These are phyloP conservation scores for Zeugodacus cucurbitae DNA, from an alignment of 1,140 invertebrate genomes.

Conservation along the genomic window DNA sequence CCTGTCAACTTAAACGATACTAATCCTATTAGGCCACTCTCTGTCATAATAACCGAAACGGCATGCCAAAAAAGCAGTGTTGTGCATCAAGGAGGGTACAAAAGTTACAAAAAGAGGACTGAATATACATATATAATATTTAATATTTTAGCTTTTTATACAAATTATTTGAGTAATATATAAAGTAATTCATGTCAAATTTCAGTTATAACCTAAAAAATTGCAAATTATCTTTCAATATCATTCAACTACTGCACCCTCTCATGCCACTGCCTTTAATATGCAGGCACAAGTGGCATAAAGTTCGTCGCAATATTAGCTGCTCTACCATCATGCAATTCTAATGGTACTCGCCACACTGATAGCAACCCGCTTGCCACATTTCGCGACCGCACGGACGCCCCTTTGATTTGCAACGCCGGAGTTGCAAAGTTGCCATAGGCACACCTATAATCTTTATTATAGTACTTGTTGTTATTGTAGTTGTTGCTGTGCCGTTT, in stretches of 20 bases:
- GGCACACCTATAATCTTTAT: not conserved
- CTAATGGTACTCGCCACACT: too few species aligned
- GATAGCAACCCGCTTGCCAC: not conserved
- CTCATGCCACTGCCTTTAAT: not conserved
- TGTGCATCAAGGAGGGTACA: not conserved
- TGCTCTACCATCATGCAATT: not conserved
- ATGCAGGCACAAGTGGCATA: not conserved
- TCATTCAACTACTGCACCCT: not conserved
- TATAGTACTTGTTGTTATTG: not conserved
- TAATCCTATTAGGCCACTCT: slow-evolving; percentile 40
- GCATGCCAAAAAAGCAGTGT: not conserved
- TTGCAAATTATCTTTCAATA: not conserved
- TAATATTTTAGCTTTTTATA: too few species aligned
- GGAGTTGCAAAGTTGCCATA: not conserved
- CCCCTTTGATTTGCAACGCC: not conserved
- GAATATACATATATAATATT: not conserved
- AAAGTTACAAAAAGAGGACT: not conserved
- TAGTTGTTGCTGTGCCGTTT: not conserved
- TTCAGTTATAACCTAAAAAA: too few species aligned
- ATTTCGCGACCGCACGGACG: not conserved
- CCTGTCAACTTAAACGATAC: slow-evolving; percentile 38
- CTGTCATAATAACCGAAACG: slow-evolving; percentile 31
- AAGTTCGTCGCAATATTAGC: not conserved
- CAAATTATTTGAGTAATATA: too few species aligned
- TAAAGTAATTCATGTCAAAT: too few species aligned